Percentiles rank a stretch among this genome's conserved stretches.
Evolutionary conservation across 2,113 vertebrate species (phyloP).

Genomic region (Melanostigma gelatinosum): DNA sequence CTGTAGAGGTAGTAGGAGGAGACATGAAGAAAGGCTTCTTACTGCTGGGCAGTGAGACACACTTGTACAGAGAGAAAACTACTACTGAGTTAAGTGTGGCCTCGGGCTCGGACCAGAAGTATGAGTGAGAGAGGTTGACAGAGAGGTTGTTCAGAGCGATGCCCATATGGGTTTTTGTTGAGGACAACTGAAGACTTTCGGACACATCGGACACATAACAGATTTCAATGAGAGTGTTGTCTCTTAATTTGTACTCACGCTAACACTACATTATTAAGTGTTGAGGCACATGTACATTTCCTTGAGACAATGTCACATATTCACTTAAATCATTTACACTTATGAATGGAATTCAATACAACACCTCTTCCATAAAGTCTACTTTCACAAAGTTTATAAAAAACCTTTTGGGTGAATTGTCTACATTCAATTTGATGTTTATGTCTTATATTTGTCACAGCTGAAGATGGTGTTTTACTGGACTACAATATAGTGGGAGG

Average conservation of each 20-base stretch:
- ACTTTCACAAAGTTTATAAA: neutral
- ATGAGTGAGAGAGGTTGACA: neutral
- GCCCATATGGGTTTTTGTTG: neutral
- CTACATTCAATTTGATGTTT: neutral
- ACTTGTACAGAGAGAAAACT: slow-evolving; percentile 55
- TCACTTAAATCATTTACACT: neutral
- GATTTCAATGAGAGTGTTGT: neutral
- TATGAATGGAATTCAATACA: neutral
- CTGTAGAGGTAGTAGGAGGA: slow-evolving; percentile 40
- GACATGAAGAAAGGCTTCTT: slow-evolving; percentile 54
- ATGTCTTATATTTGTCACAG: no score
- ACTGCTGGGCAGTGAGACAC: slow-evolving; percentile 38
- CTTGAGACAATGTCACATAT: neutral
- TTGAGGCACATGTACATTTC: neutral
- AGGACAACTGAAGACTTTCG: neutral
- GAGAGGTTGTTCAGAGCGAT: neutral
- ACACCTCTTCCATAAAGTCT: neutral
- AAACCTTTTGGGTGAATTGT: neutral
- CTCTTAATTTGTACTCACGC: neutral
- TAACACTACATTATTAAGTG: neutral
- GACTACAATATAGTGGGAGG: neutral
- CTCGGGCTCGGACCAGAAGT: slow-evolving; percentile 38
- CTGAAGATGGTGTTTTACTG: no score
- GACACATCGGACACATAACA: neutral
- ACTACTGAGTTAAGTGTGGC: slow-evolving; percentile 62